Evolutionary conservation across 2,888 invertebrate genomes (phyloP), one percentile per base, ranked within the genome.

Genomic region (Spodoptera picta): DNA sequence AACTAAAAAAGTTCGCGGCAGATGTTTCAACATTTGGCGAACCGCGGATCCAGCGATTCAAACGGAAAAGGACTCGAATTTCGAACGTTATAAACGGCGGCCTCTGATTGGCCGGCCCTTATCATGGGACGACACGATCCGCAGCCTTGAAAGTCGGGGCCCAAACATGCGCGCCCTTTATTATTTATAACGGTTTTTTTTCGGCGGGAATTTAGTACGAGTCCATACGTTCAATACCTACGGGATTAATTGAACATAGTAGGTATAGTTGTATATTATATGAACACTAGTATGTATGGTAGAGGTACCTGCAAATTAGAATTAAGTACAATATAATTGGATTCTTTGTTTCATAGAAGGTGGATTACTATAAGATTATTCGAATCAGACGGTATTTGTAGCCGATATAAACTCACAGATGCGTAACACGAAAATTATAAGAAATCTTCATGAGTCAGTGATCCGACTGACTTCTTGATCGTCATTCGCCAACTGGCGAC

Each of bases 101-200:
- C 67, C 73, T 85, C 60, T 69, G 86, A 92, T 93, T 93, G 92
- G 93, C 77, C 82, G 89, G 73, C 83, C 88, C 90, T 92, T 93
- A 93, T 92, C 93, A 86, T 73, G 83, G 86, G 90, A 91, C 90
- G 90, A 91, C 90, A 90, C 90, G 68, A 27, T 10, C 60, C 63
- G 51, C 75, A 86, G 82, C 92, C 91, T 92, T 92, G 90, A 36
- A 36, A 87, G 72, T 65, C 69, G 65, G 79, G 77, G 81, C 85
- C 84, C 84, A 84, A 87, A 85, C 79, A 85, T 78, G 86, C 85
- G 82, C 83, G 74, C 86, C 87, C 82, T 82, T 75, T 73, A 56
- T 49, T 36, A 36, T 45, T 50, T 48, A 54, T 86, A 91, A 90
- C 91, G 90, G 88, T 82, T 79, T 83, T 79, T 75, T 10, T 72